A percentile compares a stretch with the other conserved stretches of the same genome.
Conservation (phyloP, 2,888 invertebrate genomes). For the Galerucella calmariensis region DNA sequence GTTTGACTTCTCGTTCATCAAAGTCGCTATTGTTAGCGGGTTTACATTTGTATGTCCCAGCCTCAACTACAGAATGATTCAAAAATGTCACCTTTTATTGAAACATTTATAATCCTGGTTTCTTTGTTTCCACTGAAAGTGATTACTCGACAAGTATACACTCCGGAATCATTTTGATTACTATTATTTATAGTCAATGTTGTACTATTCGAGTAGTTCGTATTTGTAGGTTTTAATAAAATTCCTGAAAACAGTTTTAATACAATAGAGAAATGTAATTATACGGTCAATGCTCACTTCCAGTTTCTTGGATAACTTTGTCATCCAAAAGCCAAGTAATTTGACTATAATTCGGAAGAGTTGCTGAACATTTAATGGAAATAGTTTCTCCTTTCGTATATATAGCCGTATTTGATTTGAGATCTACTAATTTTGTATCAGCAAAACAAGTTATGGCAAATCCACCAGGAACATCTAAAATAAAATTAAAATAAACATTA, state of each 20-base stretch:
- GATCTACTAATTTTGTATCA: constrained; percentile 57
- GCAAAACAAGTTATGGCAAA: constrained; percentile 65
- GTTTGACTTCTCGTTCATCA: constrained; percentile 54
- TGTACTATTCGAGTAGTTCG: constrained; percentile 48
- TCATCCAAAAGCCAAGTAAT: constrained; percentile 65
- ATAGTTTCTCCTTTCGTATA: constrained; percentile 70
- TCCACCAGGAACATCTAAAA: constrained; percentile 65
- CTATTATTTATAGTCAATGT: constrained; percentile 47
- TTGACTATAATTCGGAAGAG: constrained; percentile 67
- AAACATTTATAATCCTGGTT: neutral
- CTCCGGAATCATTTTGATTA: constrained; percentile 44
- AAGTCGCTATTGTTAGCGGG: constrained; percentile 68
- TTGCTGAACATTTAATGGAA: constrained; percentile 70
- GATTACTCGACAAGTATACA: constrained; percentile 49
- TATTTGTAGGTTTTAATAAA: constrained; percentile 43
- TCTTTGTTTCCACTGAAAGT: neutral
- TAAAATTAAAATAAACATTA: neutral
- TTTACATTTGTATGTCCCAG: constrained; percentile 71
- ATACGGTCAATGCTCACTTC: constrained; percentile 39
- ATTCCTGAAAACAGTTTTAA: constrained; percentile 20
- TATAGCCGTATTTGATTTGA: constrained; percentile 45
- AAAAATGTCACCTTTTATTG: constrained; percentile 42
- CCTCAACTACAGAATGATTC: constrained; percentile 64
- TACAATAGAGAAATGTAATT: constrained; percentile 17
- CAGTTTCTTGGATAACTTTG: constrained; percentile 11